A percentile compares a stretch with the other conserved stretches of the same genome.
Conservation (phyloP, 2,113 vertebrate species). For the Emydocephalus ijimae region DNA sequence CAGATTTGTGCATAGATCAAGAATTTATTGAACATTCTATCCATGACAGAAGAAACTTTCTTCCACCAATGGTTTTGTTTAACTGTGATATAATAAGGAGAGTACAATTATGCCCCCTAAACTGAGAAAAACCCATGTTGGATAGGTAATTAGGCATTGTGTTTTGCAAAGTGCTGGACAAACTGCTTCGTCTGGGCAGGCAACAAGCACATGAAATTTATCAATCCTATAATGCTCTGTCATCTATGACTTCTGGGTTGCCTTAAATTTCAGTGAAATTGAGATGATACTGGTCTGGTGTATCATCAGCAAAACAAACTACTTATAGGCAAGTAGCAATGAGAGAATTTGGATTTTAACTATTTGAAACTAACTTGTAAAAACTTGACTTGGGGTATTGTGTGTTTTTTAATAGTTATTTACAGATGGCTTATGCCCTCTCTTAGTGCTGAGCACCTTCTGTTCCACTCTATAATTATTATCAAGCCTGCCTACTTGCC, state of each 20-base stretch:
- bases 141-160: neutral
- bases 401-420: neutral
- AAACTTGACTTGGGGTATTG: neutral
- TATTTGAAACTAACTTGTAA: neutral
- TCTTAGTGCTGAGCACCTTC: neutral
- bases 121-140: neutral
- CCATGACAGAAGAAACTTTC: neutral
- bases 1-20: neutral
- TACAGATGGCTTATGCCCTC: neutral
- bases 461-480: neutral
- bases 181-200: neutral
- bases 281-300: neutral
- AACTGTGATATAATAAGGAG: neutral
- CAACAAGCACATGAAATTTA: neutral
- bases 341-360: neutral
- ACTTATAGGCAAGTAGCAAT: neutral
- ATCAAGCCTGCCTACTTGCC: neutral
- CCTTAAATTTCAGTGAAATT: neutral
- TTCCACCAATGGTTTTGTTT: neutral
- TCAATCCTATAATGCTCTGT: neutral
- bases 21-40: neutral
- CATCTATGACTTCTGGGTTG: neutral
- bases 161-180: neutral
- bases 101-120: neutral
- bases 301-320: neutral